Conservation (phyloP, 2,888 invertebrate genomes). For the Melangyna quadrimaculata region DNA sequence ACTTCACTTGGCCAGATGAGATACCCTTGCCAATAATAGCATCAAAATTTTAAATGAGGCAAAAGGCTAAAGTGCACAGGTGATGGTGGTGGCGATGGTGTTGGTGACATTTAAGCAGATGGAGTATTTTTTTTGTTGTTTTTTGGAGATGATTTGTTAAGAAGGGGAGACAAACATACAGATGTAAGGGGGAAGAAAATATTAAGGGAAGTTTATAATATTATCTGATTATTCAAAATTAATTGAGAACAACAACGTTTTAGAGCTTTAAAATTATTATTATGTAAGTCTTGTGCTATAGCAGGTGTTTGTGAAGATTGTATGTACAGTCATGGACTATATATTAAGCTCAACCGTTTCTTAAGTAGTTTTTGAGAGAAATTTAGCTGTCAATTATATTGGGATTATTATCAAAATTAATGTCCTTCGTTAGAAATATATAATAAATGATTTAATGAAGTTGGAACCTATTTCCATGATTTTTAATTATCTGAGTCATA, state of each 20-base stretch:
- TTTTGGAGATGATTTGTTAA: neutral
- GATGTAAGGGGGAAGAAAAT: neutral
- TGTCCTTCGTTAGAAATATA: no score
- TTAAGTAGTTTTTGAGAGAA: neutral
- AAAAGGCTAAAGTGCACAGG: conserved; percentile 40
- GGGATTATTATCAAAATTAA: neutral
- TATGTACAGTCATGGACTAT: neutral
- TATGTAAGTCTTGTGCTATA: neutral
- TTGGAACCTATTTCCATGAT: no score
- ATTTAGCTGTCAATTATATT: neutral
- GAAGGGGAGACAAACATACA: neutral
- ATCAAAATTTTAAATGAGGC: conserved; percentile 18
- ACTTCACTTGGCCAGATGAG: conserved; percentile 34
- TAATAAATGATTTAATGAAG: no score
- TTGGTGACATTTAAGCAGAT: conserved; percentile 27
- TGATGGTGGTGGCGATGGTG: neutral
- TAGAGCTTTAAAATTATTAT: neutral
- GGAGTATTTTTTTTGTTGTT: neutral
- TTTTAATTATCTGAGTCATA: no score
- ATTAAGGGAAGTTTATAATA: conserved; percentile 3
- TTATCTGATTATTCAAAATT: conserved; percentile 26
- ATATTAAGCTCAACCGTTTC: neutral
- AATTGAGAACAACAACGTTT: conserved; percentile 11
- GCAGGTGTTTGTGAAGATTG: neutral
- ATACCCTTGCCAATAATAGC: conserved; percentile 21